phyloP scores from a whole-genome alignment of 2,797 vertebrate genomes.

The Bovichtus diacanthus region DNA sequence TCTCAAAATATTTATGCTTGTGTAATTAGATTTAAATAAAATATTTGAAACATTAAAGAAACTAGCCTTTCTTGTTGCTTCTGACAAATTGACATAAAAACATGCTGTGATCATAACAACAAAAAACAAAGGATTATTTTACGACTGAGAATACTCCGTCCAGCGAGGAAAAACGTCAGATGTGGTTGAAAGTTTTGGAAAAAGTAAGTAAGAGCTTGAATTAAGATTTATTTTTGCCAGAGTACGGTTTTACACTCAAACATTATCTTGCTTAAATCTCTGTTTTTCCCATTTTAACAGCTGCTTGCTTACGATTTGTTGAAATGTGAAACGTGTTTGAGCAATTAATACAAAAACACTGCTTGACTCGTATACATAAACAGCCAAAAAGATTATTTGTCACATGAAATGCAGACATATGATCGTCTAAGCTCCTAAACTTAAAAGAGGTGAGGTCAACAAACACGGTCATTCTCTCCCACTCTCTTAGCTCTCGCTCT shows the following conservation, averaged over 20 bases:
- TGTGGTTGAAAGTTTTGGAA: not conserved
- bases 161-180: not conserved
- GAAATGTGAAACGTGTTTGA: not conserved
- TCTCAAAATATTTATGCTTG: not conserved
- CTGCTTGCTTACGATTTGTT: not conserved
- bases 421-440: not conserved
- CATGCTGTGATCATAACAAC: not conserved
- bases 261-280: not conserved
- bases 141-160: conserved; percentile 3
- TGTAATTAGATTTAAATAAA: not conserved
- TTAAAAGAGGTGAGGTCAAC: conserved; percentile 10
- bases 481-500: conserved; percentile 5
- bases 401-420: not conserved
- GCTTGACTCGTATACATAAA: too few relatives aligned
- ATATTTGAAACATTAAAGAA: not conserved
- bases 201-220: not conserved
- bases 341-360: not conserved
- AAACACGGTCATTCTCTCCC: not conserved
- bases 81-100: not conserved
- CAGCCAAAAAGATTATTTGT: not conserved
- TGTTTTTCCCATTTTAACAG: not conserved
- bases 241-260: not conserved
- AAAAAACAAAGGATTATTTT: not conserved
- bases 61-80: not conserved
- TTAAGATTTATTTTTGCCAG: not conserved